phyloP scores from a whole-genome alignment of 2,797 vertebrate genomes.

The Chiropotes sagulatus region DNA sequence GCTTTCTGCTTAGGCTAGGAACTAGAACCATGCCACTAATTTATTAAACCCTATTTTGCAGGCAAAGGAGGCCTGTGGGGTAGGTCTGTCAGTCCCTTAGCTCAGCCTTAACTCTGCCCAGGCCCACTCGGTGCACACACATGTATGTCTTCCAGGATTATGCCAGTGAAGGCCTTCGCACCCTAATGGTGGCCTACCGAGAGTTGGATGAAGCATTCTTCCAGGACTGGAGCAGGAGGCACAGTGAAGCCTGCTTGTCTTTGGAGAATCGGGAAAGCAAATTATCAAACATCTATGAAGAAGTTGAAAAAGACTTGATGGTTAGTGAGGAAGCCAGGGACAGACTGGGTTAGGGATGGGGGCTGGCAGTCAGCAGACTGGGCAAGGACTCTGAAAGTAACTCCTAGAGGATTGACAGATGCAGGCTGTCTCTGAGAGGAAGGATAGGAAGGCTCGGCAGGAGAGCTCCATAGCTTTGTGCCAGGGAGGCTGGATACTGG shows the following conservation, averaged over 20 bases:
- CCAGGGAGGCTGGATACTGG: neutral
- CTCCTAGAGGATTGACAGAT: neutral
- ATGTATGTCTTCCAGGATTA: constrained; percentile 88
- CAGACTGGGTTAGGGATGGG: neutral
- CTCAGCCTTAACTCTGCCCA: neutral
- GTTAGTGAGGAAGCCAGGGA: constrained; percentile 74
- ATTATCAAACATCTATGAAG: constrained; percentile 90
- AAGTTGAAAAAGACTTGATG: constrained; percentile 93
- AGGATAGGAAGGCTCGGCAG: neutral
- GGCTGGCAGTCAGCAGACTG: neutral
- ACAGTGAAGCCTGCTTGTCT: constrained; percentile 88
- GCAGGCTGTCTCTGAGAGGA: neutral
- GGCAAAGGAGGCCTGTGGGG: neutral
- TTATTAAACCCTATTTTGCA: neutral
- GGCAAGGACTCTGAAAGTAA: neutral
- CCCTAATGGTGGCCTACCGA: constrained; percentile 92
- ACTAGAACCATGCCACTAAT: neutral
- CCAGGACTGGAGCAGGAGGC: constrained; percentile 87
- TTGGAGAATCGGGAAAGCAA: constrained; percentile 89
- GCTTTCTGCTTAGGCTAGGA: neutral
- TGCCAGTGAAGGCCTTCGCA: constrained; percentile 94
- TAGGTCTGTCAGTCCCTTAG: neutral
- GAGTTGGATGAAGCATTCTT: constrained; percentile 88
- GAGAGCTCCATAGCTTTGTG: neutral
- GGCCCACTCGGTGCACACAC: neutral